Evolutionary conservation across 2,888 invertebrate species (phyloP), one percentile per base, ranked within the genome.

Genomic region (Herminia tarsipennalis): DNA sequence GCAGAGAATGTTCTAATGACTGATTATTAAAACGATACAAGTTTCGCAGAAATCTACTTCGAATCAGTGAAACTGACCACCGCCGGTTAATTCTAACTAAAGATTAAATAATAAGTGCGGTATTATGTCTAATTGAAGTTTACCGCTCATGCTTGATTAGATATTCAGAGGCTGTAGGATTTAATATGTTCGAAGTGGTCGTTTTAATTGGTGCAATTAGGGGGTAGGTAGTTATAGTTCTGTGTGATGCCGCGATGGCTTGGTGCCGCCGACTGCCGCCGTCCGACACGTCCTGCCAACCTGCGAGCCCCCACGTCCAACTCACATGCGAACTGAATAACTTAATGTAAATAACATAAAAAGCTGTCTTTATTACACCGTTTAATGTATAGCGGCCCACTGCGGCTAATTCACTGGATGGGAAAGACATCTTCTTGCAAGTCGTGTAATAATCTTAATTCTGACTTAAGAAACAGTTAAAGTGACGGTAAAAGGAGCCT

Each of bases 141-240:
- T 70, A 66, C 64, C 44, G 55, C 64, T 64, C 69, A 73, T 51
- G 25, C 27, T 56, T 69, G 70, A 78, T 78, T 64, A 67, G 47
- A 69, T 77, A 81, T 80, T 79, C 77, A 65, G 70, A 47, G 47
- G 69, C 75, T 64, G 80, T 81, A 76, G 70, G 70, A 72, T 71
- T 73, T 78, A 78, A 81, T 81, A 63, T 65, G 63, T 42, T 56
- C 40, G 69, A 75, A 77, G 64, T 74, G 69, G 66, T 70, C 59
- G 59, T 70, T 74, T 64, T 82, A 85, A 86, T 82, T 79, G 78
- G 70, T 70, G 77, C 58, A 77, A 80, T 84, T 83, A 84, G 73
- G 76, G 73, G 66, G 66, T 73, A 70, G 70, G 73, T 73, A 70
- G 56, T 55, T n/a, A n/a, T n/a, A n/a, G 61, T 56, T 65, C 59